phyloP scores from a whole-genome alignment of 1,140 invertebrate species.

The Copidosoma floridanum region DNA sequence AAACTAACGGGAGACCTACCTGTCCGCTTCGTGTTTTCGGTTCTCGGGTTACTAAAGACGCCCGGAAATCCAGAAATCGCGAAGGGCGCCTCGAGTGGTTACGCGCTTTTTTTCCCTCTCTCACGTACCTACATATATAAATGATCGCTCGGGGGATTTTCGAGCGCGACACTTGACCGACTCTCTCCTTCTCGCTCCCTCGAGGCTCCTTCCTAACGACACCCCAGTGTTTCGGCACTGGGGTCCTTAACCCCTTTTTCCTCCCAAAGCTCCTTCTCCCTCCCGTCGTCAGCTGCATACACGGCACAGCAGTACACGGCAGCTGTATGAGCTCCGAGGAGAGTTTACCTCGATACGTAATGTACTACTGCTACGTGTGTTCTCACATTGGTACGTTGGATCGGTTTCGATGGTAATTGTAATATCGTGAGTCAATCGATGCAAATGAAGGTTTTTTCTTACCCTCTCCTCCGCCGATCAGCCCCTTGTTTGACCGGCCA shows the following conservation, averaged over 20 bases:
- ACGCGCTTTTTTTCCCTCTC: slow-evolving; percentile 3
- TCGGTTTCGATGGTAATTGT: too few species aligned
- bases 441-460: too few species aligned
- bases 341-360: slow-evolving; percentile 13
- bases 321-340: slow-evolving; percentile 12
- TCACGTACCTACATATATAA: too few species aligned
- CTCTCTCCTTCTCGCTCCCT: slow-evolving; percentile 32
- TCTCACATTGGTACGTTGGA: not conserved
- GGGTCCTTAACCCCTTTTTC: slow-evolving; percentile 55
- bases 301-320: not conserved
- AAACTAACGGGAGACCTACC: slow-evolving; percentile 39
- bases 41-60: slow-evolving; percentile 56
- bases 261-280: slow-evolving; percentile 35
- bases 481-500: too few species aligned
- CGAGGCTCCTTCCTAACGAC: slow-evolving; percentile 31
- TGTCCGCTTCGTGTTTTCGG: slow-evolving; percentile 49
- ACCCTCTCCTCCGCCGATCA: too few species aligned
- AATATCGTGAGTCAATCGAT: too few species aligned
- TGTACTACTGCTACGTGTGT: not conserved
- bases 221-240: slow-evolving; percentile 19
- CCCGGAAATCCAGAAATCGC: slow-evolving; percentile 54
- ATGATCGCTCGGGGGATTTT: slow-evolving; percentile 10
- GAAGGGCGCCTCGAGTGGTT: slow-evolving; percentile 38
- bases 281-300: slow-evolving; percentile 50
- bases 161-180: slow-evolving; percentile 34